Conservation (phyloP, 2,113 vertebrate genomes). For the Anhinga anhinga region DNA sequence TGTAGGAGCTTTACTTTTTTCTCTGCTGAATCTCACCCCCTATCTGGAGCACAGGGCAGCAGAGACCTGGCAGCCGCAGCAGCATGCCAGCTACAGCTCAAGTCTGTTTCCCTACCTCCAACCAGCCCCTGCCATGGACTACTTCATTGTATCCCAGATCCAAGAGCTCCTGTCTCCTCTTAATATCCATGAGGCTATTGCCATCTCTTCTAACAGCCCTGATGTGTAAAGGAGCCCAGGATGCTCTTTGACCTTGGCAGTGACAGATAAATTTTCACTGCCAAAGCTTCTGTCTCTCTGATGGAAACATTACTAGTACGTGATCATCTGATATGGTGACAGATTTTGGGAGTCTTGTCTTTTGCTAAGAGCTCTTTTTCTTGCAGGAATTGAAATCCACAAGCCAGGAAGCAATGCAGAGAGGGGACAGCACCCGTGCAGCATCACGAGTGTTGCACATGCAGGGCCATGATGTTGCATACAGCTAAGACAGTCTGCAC, state of each 20-base stretch:
- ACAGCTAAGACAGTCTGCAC: background rate
- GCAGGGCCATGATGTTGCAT: rapidly evolving
- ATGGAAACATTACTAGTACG: background rate
- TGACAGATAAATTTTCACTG: background rate
- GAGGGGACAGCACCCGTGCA: background rate
- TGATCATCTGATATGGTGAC: background rate
- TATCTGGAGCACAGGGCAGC: background rate
- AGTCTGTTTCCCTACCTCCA: background rate
- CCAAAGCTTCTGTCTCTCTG: background rate
- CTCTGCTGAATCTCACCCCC: background rate
- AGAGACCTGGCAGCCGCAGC: rapidly evolving
- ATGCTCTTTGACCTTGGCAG: background rate
- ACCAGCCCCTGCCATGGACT: background rate
- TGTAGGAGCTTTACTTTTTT: background rate
- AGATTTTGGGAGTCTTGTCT: background rate
- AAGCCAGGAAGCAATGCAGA: background rate
- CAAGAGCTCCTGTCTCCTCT: background rate
- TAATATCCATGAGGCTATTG: background rate
- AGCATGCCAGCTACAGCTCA: background rate
- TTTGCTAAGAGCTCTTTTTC: background rate
- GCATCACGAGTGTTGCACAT: background rate
- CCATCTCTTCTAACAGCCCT: background rate
- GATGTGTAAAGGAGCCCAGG: background rate
- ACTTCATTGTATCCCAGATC: background rate
- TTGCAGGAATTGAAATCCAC: background rate